phyloP scores from a whole-genome alignment of 2,113 vertebrate genomes.

The Ancistrus triradiatus region DNA sequence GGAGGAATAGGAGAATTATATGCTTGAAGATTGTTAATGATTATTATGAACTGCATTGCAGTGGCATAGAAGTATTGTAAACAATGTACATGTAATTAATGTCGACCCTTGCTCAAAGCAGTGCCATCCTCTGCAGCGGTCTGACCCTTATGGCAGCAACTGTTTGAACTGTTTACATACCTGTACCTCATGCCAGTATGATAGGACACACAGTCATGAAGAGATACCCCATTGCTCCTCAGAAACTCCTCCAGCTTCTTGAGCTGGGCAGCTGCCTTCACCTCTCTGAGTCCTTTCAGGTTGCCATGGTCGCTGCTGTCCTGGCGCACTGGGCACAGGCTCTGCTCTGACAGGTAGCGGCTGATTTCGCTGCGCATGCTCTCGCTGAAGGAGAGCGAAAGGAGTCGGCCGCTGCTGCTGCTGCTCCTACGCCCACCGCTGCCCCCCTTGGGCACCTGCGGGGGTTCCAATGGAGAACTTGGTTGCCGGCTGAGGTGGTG shows the following conservation, averaged over 20 bases:
- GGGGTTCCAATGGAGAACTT: constrained; percentile 50
- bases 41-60: too few species aligned
- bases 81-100: too few species aligned
- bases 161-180: too few species aligned
- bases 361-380: constrained; percentile 81
- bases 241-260: constrained; percentile 91
- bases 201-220: constrained; percentile 74
- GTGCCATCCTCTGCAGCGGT: too few species aligned
- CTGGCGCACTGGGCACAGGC: constrained; percentile 72
- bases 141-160: too few species aligned
- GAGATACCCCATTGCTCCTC: constrained; percentile 82
- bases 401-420: constrained; percentile 69
- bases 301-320: constrained; percentile 71
- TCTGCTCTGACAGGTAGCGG: constrained; percentile 80
- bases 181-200: constrained; percentile 87
- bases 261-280: constrained; percentile 80
- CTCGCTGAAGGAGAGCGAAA: constrained; percentile 88
- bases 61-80: too few species aligned
- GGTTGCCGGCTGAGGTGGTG: constrained; percentile 43
- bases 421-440: constrained; percentile 56
- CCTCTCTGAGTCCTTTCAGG: constrained; percentile 78
- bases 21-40: too few species aligned
- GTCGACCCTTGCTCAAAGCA: too few species aligned
- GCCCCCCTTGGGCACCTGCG: constrained; percentile 58
- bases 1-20: too few species aligned